Percentiles rank a stretch among this genome's conserved stretches.
phyloP scores from a whole-genome alignment of 2,113 vertebrate species.

The Lophius piscatorius region DNA sequence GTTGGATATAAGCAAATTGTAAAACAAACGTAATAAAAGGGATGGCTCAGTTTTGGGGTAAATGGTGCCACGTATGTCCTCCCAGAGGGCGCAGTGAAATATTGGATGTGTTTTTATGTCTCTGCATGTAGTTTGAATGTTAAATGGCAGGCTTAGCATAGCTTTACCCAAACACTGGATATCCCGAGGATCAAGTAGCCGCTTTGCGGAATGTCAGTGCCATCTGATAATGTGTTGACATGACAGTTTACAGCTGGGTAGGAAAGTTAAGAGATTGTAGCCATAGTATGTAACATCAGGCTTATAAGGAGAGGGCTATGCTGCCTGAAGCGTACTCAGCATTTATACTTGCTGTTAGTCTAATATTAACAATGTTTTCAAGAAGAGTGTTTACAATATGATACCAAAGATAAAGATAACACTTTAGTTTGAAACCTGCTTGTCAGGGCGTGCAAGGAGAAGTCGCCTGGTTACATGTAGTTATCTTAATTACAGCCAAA shows the following conservation, averaged over 20 bases:
- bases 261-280: slow-evolving; percentile 4
- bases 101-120: slow-evolving; percentile 4
- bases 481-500: not conserved
- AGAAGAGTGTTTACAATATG: not conserved
- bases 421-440: not conserved
- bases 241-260: slow-evolving; percentile 15
- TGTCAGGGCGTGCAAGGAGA: not conserved
- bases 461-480: not conserved
- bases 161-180: slow-evolving; percentile 23
- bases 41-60: not conserved
- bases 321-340: slow-evolving; percentile 6
- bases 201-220: slow-evolving; percentile 25
- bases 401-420: not conserved
- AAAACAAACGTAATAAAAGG: slow-evolving; percentile 16
- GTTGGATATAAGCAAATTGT: slow-evolving; percentile 8
- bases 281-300: not conserved
- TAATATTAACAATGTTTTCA: slow-evolving; percentile 15
- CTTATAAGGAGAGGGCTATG: not conserved
- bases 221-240: slow-evolving; percentile 27
- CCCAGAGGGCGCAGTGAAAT: not conserved
- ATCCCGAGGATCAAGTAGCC: slow-evolving; percentile 18
- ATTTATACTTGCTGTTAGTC: slow-evolving; percentile 3
- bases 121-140: slow-evolving; percentile 9
- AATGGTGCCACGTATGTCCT: not conserved
- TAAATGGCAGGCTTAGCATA: slow-evolving; percentile 6